Base-by-base conservation (phyloP, 2,888 invertebrate species). In the Cephus pygmeus region DNA sequence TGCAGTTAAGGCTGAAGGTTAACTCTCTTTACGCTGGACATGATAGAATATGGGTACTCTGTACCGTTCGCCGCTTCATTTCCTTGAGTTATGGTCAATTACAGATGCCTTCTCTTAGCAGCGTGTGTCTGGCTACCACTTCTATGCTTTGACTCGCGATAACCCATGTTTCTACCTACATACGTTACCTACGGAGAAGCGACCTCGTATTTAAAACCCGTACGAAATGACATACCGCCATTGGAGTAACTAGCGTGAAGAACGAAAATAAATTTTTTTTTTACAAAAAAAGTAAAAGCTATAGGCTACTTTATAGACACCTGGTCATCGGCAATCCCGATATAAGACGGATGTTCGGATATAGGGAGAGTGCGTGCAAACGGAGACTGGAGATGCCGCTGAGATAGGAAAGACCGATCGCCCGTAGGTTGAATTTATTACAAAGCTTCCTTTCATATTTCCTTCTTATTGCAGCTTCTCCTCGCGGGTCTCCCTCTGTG, bases 1-100 rank as follows among this genome's bases (percentile, higher is more conserved):
- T 71, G 35, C 73, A 80, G 77, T 75, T 35, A n/a, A 77, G 80
- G 84, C 81, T 81, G 80, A 84, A 85, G 84, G 87, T 86, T 84
- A 85, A 87, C 83, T 85, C 83, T 80, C 78, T 81, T 80, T 84
- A 85, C 83, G 85, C 85, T 81, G 79, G 81, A 78, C 79, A 56
- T 84, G 76, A 79, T 80, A 81, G 83, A 85, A 86, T 86, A 86
- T 85, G 85, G 86, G 85, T 85, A 82, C 86, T 83, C 81, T 79
- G 84, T 87, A 87, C 87, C 87, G 86, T 87, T 87, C 86, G 83
- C 82, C 83, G 85, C 83, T 87, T 87, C 86, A 88, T 88, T 88
- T 87, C 85, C 86, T 83, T 86, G 87, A 87, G 86, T 88, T 87
- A 88, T 86, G 85, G 84, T 87, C 87, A 87, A 87, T 88, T 88